These are phyloP conservation scores for Meles meles DNA, from an alignment of 2,113 vertebrate genomes.

Conservation along the genomic window DNA sequence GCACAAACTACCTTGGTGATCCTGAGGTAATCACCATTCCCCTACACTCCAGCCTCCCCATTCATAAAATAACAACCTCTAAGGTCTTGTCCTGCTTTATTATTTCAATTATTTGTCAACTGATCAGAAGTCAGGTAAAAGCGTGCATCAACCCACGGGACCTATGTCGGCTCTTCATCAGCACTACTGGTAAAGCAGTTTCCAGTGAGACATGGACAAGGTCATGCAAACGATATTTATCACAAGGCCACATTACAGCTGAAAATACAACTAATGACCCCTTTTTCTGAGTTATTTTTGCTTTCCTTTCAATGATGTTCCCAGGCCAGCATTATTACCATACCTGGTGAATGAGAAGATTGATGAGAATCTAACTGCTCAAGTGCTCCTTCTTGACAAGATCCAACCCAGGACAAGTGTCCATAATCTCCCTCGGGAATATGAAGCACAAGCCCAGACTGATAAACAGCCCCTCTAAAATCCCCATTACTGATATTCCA, in stretches of 20 bases:
- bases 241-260: neutral
- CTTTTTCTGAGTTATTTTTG: neutral
- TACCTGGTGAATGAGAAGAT: neutral
- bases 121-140: neutral
- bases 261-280: neutral
- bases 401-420: neutral
- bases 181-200: neutral
- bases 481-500: neutral
- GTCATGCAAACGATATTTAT: neutral
- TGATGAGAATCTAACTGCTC: neutral
- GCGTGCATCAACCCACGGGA: neutral
- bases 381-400: neutral
- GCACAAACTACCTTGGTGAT: neutral
- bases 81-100: neutral
- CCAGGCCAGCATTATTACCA: neutral
- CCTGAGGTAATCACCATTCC: neutral
- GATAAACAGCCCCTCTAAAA: neutral
- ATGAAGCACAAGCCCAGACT: neutral
- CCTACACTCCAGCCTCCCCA: neutral
- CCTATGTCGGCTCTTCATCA: neutral
- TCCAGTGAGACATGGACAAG: neutral
- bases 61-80: neutral
- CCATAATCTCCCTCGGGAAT: neutral
- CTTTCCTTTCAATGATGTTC: neutral
- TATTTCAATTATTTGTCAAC: neutral